Percentiles rank a stretch among this genome's conserved stretches.
These are phyloP conservation scores for Rotaria sp. DNA, from an alignment of 2,888 invertebrate genomes.

Conservation along the genomic window DNA sequence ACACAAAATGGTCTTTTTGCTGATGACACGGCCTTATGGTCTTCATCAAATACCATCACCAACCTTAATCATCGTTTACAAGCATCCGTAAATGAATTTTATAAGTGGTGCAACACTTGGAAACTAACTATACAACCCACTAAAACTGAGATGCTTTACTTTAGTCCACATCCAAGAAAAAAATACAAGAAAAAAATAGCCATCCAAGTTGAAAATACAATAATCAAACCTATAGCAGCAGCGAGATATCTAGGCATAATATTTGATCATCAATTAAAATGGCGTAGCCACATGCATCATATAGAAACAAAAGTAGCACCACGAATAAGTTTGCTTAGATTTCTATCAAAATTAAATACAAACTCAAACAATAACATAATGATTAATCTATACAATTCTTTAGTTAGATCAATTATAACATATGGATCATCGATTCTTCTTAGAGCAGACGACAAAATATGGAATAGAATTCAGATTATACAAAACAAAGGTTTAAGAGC, in stretches of 20 bases:
- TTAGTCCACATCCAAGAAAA: not conserved
- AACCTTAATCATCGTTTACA: not conserved
- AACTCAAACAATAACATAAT: not conserved
- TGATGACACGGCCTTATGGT: constrained; percentile 26
- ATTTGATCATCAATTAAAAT: not conserved
- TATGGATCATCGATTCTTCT: not conserved
- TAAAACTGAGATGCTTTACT: not conserved
- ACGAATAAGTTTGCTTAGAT: not conserved
- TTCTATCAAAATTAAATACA: not conserved
- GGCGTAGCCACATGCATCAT: not conserved
- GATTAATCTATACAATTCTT: not conserved
- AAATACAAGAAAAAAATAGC: not conserved
- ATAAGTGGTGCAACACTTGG: not conserved
- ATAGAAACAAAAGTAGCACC: not conserved
- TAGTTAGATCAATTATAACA: not conserved
- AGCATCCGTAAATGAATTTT: not conserved
- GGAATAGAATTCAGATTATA: not conserved
- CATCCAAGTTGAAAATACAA: not conserved
- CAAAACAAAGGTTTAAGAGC: not conserved
- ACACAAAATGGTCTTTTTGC: constrained; percentile 27
- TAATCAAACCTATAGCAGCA: not conserved
- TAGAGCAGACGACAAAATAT: not conserved
- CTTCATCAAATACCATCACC: not conserved
- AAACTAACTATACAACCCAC: not conserved
- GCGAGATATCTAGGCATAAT: not conserved